Evolutionary conservation across 2,888 invertebrate genomes (phyloP), one percentile per base, ranked within the genome.

Genomic region (Agapostemon virescens): DNA sequence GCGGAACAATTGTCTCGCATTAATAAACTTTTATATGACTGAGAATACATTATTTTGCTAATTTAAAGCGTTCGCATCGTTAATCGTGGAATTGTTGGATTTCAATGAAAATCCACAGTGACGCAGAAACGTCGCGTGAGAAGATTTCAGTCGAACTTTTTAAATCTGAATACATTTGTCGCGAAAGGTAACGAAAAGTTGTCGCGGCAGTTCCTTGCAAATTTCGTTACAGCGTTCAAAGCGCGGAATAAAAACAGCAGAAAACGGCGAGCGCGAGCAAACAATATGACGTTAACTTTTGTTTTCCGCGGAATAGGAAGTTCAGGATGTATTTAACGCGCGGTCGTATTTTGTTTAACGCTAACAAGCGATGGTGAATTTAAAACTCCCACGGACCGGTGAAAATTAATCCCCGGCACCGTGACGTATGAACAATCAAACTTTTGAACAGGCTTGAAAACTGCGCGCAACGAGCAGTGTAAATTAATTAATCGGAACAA

Each of bases 401-500:
- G n/a, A 55, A 68, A 67, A 61, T 70, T 67, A 26, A 49, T 26
- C 20, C 20, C 49, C 40, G 23, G 40, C 23, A 52, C 15, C 40
- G 15, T 74, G 66, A 49, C 74, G 40, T 9, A 9, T 5, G 23
- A 61, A 68, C 33, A 66, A 58, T 69, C 36, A 45, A 78, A 75
- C 55, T 66, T 69, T 75, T 52, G 17, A 75, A 63, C 15, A 5
- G 17, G 33, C 64, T 64, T 9, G 63, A 69, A 75, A 69, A 45
- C 33, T 52, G 15, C 36, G 20, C 38, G 40, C 40, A 13, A 30
- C 42, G 64, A n/a, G 15, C 36, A 63, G 33, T 26, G 30, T 30
- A 36, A 42, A 74, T 69, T 66, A 64, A 40, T 75, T 78, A 66
- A 78, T 69, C 45, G 42, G 42, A 69, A 55, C 30, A 20, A 64